Conservation (phyloP, 2,888 invertebrate species). For the Lasioglossum morio region DNA sequence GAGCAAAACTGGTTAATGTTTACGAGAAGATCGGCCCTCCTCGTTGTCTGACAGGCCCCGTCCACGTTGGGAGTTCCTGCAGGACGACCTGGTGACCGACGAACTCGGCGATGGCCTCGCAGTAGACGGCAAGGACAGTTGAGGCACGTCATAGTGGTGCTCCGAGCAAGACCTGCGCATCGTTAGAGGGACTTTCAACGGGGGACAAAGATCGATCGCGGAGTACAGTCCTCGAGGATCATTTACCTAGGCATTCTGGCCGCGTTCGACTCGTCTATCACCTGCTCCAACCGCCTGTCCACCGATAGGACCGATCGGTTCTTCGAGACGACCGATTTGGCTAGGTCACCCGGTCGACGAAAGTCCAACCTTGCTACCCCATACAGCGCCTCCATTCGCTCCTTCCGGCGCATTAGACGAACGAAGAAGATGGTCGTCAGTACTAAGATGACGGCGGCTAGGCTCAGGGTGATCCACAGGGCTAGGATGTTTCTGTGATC, state of each 20-base stretch:
- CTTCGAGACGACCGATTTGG: slow-evolving; percentile 75
- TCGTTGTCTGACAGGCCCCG: slow-evolving; percentile 73
- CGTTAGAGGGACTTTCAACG: slow-evolving; percentile 39
- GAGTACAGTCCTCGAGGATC: slow-evolving; percentile 26
- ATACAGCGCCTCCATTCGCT: slow-evolving; percentile 74
- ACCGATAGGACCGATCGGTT: slow-evolving; percentile 68
- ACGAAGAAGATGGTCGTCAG: slow-evolving; percentile 74
- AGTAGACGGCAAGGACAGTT: slow-evolving; percentile 85
- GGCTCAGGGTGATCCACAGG: slow-evolving; percentile 74
- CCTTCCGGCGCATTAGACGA: slow-evolving; percentile 76
- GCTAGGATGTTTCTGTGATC: slow-evolving; percentile 75
- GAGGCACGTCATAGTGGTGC: slow-evolving; percentile 95
- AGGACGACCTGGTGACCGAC: slow-evolving; percentile 75
- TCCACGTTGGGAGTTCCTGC: slow-evolving; percentile 70
- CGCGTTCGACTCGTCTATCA: slow-evolving; percentile 71
- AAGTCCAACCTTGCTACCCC: slow-evolving; percentile 76
- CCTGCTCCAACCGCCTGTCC: slow-evolving; percentile 70
- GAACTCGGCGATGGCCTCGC: slow-evolving; percentile 77
- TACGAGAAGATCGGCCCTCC: slow-evolving; percentile 72
- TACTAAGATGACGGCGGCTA: slow-evolving; percentile 73
- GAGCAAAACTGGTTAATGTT: slow-evolving; percentile 32
- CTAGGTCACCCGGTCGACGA: slow-evolving; percentile 82
- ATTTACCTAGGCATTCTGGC: slow-evolving; percentile 73
- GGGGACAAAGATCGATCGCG: slow-evolving; percentile 39
- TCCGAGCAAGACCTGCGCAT: slow-evolving; percentile 88